Conservation (phyloP, 2,888 invertebrate genomes). For the Pteria penguin region DNA sequence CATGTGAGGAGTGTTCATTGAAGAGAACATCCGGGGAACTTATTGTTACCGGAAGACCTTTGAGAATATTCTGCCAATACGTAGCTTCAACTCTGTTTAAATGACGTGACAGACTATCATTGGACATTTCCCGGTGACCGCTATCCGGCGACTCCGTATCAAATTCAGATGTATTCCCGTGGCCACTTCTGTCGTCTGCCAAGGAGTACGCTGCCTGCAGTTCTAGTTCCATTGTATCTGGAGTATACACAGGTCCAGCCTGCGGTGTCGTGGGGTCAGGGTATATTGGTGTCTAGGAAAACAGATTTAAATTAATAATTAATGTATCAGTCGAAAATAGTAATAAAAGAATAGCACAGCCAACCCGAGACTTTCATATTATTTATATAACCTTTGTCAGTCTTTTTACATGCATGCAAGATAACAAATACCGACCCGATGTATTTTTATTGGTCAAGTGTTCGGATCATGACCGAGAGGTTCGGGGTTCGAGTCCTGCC, state of each 20-base stretch:
- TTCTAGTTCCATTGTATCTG: slow-evolving; percentile 55
- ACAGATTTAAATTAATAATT: not conserved
- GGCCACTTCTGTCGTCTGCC: slow-evolving; percentile 44
- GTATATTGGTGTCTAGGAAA: slow-evolving; percentile 65
- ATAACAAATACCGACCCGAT: no score
- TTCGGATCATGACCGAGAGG: no score
- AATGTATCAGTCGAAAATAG: not conserved
- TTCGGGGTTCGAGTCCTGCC: no score
- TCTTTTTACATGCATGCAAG: no score
- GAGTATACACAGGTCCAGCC: slow-evolving; percentile 70
- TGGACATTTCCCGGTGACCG: slow-evolving; percentile 79
- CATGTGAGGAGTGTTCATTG: slow-evolving; percentile 29
- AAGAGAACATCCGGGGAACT: slow-evolving; percentile 41
- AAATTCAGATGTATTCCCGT: slow-evolving; percentile 62
- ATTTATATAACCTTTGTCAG: not conserved
- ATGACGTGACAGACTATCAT: slow-evolving; percentile 68
- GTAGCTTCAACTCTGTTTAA: slow-evolving; percentile 56
- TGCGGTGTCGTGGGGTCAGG: slow-evolving; percentile 76
- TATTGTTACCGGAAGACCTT: slow-evolving; percentile 51
- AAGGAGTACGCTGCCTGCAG: slow-evolving; percentile 33
- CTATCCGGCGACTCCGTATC: slow-evolving; percentile 79
- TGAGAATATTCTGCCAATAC: slow-evolving; percentile 59
- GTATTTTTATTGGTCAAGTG: no score
- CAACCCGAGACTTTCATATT: not conserved
- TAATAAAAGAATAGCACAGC: not conserved